A percentile compares a stretch with the other conserved stretches of the same genome.
Conservation (phyloP, 2,113 vertebrate genomes). For the Lonchura striata region DNA sequence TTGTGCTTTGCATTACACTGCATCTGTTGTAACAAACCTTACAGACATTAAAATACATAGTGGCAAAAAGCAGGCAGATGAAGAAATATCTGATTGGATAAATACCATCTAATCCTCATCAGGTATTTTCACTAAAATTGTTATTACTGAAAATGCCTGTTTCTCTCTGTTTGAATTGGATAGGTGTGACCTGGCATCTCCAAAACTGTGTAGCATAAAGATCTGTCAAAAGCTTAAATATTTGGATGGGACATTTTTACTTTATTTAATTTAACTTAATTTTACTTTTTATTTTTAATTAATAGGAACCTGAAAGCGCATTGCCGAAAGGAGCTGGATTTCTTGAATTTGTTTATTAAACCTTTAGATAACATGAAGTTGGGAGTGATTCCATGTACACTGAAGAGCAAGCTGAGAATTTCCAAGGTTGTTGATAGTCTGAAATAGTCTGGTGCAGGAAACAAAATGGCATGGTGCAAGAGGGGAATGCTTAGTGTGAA, state of each 20-base stretch:
- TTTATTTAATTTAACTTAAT: neutral
- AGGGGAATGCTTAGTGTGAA: neutral
- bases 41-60: neutral
- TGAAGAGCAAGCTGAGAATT: neutral
- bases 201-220: neutral
- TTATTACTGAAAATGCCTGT: neutral
- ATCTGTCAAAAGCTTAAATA: neutral
- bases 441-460: neutral
- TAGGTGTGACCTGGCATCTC: neutral
- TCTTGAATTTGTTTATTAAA: neutral
- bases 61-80: neutral
- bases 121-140: neutral
- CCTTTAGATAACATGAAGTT: neutral
- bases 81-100: neutral
- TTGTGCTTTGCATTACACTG: fast-evolving
- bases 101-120: neutral
- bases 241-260: neutral
- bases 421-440: neutral
- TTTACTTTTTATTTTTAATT: neutral
- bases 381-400: neutral
- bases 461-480: neutral
- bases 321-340: neutral
- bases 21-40: neutral
- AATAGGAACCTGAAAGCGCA: neutral
- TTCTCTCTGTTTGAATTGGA: neutral